Percentiles rank a stretch among this genome's conserved stretches.
phyloP scores from a whole-genome alignment of 1,140 invertebrate genomes.

The Drosophila albomicans region DNA sequence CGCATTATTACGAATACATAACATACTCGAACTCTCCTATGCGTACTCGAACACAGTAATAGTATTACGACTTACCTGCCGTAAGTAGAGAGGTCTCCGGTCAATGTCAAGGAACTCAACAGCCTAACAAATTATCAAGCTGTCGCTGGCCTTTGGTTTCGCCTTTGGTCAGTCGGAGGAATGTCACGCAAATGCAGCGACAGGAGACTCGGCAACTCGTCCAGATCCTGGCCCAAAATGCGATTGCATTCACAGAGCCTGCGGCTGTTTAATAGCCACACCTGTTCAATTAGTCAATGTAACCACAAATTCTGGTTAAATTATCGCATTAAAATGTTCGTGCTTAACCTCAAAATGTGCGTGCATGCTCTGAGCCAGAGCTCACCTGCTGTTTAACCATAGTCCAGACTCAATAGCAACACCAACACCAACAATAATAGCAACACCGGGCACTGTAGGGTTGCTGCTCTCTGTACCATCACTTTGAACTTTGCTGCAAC shows the following conservation, averaged over 20 bases:
- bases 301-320: conserved; percentile 85
- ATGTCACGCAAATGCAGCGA: conserved; percentile 68
- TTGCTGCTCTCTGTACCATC: conserved; percentile 29
- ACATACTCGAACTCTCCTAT: conserved; percentile 15
- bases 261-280: conserved; percentile 84
- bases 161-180: conserved; percentile 40
- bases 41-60: conserved; percentile 6
- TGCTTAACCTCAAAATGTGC: conserved; percentile 81
- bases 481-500: conserved; percentile 63
- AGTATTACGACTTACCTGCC: background rate
- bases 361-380: conserved; percentile 59
- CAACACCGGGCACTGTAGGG: conserved; percentile 20
- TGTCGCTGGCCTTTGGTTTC: conserved; percentile 50
- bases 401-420: conserved; percentile 16
- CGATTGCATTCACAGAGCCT: conserved; percentile 64
- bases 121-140: conserved; percentile 82
- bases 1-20: conserved; percentile 49
- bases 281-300: conserved; percentile 85
- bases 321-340: conserved; percentile 85
- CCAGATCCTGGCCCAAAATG: conserved; percentile 62
- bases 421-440: conserved; percentile 5
- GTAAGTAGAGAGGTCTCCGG: conserved; percentile 29
- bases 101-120: conserved; percentile 70
- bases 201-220: conserved; percentile 10
- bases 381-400: conserved; percentile 38